Base-by-base conservation (phyloP, 2,113 vertebrate species). In the Xiphorhynchus elegans region DNA sequence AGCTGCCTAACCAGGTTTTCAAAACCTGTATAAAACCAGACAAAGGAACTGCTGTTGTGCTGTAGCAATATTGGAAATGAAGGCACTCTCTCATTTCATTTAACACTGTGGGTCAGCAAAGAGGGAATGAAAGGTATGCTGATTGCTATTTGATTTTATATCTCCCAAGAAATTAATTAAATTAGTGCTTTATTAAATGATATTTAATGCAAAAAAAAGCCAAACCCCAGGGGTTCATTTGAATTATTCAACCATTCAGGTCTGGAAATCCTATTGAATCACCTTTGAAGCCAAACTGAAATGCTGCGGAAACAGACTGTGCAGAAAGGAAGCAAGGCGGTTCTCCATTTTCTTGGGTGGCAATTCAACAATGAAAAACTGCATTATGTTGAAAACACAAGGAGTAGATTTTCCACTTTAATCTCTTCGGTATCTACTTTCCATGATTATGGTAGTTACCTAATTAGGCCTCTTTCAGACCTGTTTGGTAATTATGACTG, bases 151-250 rank as follows among this genome's bases (percentile, higher is more conserved):
- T 92, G 55, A 87, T 91, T 96, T 89, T 89, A 6, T 77, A 47
- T 75, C 37, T 83, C 64, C 39, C 73, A 87, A 93, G 80, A 89
- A 63, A 73, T 74, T 73, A 56, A 83, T 95, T 89, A 87, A 89
- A 93, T 81, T 78, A 78, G 53, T 59, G 13, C 44, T 93, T 92
- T 92, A 44, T 91, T 90, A 88, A 90, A 85, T 75, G 76, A 59
- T 90, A 84, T 37, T 56, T 56, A 86, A 81, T 52, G 4, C 42
- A 79, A 89, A 60, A 58, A 18, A 46, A 46, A 18, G 0, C 35
- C 18, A 21, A 50, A 56, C 17, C 39, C 7, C 42, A 84, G 40
- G 13, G 28, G 44, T 47, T 81, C 84, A 14, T 84, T 91, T 66
- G 13, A 33, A 12, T 73, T 89, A 58, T 89, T 95, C 76, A 91